Base-by-base conservation (phyloP, 2,113 vertebrate genomes). In the Speoplatyrhinus poulsoni region DNA sequence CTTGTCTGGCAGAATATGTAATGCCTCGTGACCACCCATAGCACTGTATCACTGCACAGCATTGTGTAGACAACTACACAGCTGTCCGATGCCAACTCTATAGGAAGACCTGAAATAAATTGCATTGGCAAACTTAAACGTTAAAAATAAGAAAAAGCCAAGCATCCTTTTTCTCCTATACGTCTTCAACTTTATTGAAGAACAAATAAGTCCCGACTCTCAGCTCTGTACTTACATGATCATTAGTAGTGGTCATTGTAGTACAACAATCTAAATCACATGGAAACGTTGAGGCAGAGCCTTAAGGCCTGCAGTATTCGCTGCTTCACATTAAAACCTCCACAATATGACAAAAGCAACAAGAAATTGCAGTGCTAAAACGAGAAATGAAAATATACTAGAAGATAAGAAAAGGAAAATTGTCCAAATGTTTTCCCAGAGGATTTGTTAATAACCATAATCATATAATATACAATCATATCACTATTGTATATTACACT, bases 101-200 rank as follows among this genome's bases (percentile, higher is more conserved):
- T 26, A 26, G 26, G 26, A 26, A 26, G 26, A 26, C 26, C 26
- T 26, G 26, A 26, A 26, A 26, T 26, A 26, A 26, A 26, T 26
- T 26, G 26, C 26, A 26, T 26, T 26, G 26, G 60, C 60, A 15
- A 36, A 76, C 46, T 41, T 7, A 3, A 41, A 1, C 4, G 5
- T 41, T 2, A 2, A 68, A 61, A 60, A 12, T 66, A n/a, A 9
- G 54, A 12, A 12, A 0, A 12, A 46, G 15, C 11, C 6, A 71
- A 65, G 64, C 10, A 17, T 19, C 75, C 3, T 80, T 87, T 26
- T 3, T 26, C 26, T 26, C 26, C 26, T 26, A 26, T 3, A 26
- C 1, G 26, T 26, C 84, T 85, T 90, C 81, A 87, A 85, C 82
- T 93, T 92, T 93, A 93, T 91, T 92, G 84, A 91, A 88, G 87